These are phyloP conservation scores for Elephantulus edwardii DNA, from an alignment of 2,113 vertebrate genomes.

Conservation along the genomic window DNA sequence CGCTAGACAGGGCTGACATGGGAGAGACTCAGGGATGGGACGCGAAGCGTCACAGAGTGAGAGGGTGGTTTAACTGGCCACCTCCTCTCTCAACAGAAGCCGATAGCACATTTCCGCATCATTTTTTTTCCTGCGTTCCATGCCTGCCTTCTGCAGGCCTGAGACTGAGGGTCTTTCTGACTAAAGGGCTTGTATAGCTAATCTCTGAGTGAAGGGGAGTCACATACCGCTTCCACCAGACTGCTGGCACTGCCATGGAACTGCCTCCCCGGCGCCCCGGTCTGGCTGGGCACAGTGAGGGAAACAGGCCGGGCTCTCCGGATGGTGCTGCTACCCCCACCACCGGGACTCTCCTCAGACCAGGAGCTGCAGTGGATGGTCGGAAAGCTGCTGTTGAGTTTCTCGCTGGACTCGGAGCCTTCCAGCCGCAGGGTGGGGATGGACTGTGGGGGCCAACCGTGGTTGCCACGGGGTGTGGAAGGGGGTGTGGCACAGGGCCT, in stretches of 20 bases:
- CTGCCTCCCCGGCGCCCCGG: slow-evolving; percentile 86
- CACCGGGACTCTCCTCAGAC: slow-evolving; percentile 84
- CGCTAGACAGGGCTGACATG: too few species aligned
- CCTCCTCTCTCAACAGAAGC: too few species aligned
- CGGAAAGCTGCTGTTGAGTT: slow-evolving; percentile 97
- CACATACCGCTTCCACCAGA: slow-evolving; percentile 96
- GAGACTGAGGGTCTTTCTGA: too few species aligned
- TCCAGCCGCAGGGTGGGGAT: slow-evolving; percentile 91
- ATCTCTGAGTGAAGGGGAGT: fast-evolving
- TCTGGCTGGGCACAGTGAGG: slow-evolving; percentile 91
- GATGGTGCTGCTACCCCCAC: slow-evolving; percentile 77
- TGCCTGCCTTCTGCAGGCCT: too few species aligned
- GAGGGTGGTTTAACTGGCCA: neutral
- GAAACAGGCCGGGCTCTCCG: slow-evolving; percentile 90
- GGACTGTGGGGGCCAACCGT: slow-evolving; percentile 83
- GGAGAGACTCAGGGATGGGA: neutral
- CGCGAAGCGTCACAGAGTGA: too few species aligned
- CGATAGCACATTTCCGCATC: too few species aligned
- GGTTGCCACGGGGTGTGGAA: slow-evolving; percentile 87
- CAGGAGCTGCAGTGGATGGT: slow-evolving; percentile 92
- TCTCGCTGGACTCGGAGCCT: slow-evolving; percentile 90
- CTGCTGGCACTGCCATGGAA: slow-evolving; percentile 96
- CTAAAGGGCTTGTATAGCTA: too few species aligned
- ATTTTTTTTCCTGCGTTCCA: too few species aligned
- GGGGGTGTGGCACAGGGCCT: slow-evolving; percentile 91